Evolutionary conservation across 2,888 invertebrate species (phyloP).

Genomic region (Calephelis perditalis): DNA sequence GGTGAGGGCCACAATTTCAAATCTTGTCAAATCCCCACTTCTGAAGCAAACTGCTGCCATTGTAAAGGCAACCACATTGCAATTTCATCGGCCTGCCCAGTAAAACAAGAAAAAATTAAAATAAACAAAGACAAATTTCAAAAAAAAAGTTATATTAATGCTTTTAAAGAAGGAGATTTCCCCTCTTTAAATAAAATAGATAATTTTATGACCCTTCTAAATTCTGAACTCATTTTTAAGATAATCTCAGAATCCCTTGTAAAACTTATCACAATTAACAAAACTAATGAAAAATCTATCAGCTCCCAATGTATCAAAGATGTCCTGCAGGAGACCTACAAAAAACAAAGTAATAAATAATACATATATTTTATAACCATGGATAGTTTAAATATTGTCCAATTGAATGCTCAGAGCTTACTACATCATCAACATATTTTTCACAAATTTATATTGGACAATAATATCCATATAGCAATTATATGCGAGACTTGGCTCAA

Average conservation of each 20-base stretch:
- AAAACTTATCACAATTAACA: conserved; percentile 16
- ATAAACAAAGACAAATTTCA: conserved; percentile 17
- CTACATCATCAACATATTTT: conserved; percentile 6
- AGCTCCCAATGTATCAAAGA: conserved; percentile 17
- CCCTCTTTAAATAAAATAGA: conserved; percentile 8
- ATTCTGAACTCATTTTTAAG: conserved; percentile 15
- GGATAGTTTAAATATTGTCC: conserved; percentile 3
- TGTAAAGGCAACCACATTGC: conserved; percentile 20
- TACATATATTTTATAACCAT: background rate
- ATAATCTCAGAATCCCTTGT: conserved; percentile 14
- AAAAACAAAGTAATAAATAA: conserved; percentile 11
- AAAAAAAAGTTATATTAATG: conserved; percentile 5
- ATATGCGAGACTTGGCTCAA: conserved; percentile 1
- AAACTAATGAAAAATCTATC: conserved; percentile 15
- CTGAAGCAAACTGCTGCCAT: conserved; percentile 18
- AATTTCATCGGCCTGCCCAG: conserved; percentile 16
- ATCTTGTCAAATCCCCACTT: conserved; percentile 12
- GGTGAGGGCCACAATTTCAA: conserved; percentile 18
- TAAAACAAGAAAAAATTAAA: conserved; percentile 21
- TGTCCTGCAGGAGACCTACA: conserved; percentile 13
- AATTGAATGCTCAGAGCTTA: conserved; percentile 1
- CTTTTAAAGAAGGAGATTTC: conserved; percentile 17
- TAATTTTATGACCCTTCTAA: conserved; percentile 11
- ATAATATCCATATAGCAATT: conserved; percentile 3
- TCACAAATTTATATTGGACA: conserved; percentile 4